Base-by-base conservation (phyloP, 2,797 vertebrate species). In the Argyrosomus regius region DNA sequence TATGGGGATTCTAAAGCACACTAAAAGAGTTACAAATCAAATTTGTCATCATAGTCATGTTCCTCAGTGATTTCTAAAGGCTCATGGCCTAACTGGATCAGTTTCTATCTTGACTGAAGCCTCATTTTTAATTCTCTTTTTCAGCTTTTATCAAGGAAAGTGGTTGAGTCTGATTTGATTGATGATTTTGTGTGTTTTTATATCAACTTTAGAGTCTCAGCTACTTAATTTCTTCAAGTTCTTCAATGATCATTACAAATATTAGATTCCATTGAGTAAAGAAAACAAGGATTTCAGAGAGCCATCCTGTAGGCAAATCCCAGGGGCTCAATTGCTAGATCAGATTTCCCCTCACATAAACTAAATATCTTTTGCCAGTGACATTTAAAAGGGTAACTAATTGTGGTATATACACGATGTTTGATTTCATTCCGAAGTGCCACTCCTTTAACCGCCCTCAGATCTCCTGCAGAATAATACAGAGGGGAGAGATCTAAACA, bases 401-500 rank as follows among this genome's bases (percentile, higher is more conserved):
- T 24, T 48, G 22, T 53, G 18, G 60, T 39, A 6, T 2, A 45
- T 39, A 4, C 20, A 59, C 9, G 9, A 9, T 35, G 24, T 45
- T 80, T 17, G 12, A 57, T 26, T 61, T 66, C 35, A 39, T 1
- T 50, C 16, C 50, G 39, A 5, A 57, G 53, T 7, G 18, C 12
- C n/a, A 64, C 26, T 69, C 45, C n/a, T 63, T 68, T 18, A 49
- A 31, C 14, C 31, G 43, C 35, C 14, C 13, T 48, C 61, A 66
- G 18, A 56, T 39, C 16, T 22, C 43, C 6, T 18, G 35, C 16
- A 56, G 20, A 45, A 53, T 16, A 53, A 26, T 46, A 22, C 8
- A 41, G 3, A 35, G 7, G n/a, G 31, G 39, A 18, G 26, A 58
- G 8, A 64, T 59, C 7, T 52, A 26, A 58, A 52, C 14, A 49